Evolutionary conservation across 2,113 vertebrate species (phyloP), one percentile per base, ranked within the genome.

Genomic region (Clarias macrocephalus): DNA sequence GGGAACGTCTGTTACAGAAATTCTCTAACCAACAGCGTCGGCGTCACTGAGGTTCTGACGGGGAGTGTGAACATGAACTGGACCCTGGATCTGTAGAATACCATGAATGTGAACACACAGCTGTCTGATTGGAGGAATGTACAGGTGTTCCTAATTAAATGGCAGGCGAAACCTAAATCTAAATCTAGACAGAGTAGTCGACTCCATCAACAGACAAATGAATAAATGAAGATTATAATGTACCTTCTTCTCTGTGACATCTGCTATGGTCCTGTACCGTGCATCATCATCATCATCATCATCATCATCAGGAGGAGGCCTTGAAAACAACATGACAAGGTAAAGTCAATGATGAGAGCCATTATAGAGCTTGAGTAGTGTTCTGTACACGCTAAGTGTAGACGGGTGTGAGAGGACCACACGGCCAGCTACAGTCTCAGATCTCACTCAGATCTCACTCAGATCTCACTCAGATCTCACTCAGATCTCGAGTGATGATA

Each of bases 231-330:
- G 42, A 75, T 25, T n/a, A 68, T 30, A 54, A 65, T 30, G 62
- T 92, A 97, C 97, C 93, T 97, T 98, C 89, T 96, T 97, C 83
- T 94, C 87, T 0, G 89, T 92, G 88, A 96, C 52, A 81, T 95
- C 95, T 52, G 90, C 92, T 48, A 86, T 91, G 80, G 91, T 85
- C 0, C 88, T 86, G n/a, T 72, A 66, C 75, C 92, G 88, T 54
- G 82, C 2, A 18, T 89, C 65, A 33, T 10, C 83, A 73, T 88
- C 81, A 2, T 63, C 0, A 16, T 81, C 88, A 13, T 92, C 93
- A 59, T 68, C 76, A 15, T 9, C 23, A n/a, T 13, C 48, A 25
- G 23, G 25, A 37, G 0, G 23, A n/a, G 1, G 15, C 52, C 95
- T 96, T 54, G 68, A 87, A 82, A 89, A 63, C 91, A 91, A 83